These are phyloP conservation scores for Archivesica marissinica DNA, from an alignment of 1,140 invertebrate species.

Conservation along the genomic window DNA sequence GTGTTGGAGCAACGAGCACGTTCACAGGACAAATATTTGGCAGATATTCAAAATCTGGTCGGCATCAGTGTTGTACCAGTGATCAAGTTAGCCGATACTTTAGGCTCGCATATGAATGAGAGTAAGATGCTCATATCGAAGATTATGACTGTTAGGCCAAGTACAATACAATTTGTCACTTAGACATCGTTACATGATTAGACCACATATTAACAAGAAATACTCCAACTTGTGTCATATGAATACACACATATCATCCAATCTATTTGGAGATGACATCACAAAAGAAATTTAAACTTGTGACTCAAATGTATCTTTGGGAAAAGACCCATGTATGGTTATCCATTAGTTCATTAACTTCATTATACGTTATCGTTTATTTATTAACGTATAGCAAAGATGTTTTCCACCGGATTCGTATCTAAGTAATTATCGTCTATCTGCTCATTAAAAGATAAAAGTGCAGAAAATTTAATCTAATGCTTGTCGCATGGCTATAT, in stretches of 20 bases:
- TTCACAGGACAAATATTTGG: neutral
- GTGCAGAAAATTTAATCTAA: too few relatives aligned
- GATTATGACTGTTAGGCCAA: neutral
- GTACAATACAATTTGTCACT: constrained; percentile 15
- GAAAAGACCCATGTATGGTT: constrained; percentile 6
- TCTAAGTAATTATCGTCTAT: too few relatives aligned
- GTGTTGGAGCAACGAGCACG: constrained; percentile 3
- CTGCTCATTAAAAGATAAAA: too few relatives aligned
- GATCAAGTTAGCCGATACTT: constrained; percentile 14
- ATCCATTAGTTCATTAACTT: too few relatives aligned
- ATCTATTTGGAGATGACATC: constrained; percentile 51
- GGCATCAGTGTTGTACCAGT: neutral
- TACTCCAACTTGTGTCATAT: neutral
- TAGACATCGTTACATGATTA: constrained; percentile 3
- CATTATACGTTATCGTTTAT: too few relatives aligned
- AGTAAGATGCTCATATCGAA: neutral
- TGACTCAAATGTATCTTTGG: neutral
- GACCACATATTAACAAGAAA: constrained; percentile 16
- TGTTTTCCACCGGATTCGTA: too few relatives aligned
- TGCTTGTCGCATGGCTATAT: too few relatives aligned
- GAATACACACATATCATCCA: neutral
- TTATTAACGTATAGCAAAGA: too few relatives aligned
- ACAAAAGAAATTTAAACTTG: constrained; percentile 44
- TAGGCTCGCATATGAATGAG: neutral
- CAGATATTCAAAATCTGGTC: constrained; percentile 37